Base-by-base conservation (phyloP, 2,797 vertebrate genomes). In the Staurois parvus region DNA sequence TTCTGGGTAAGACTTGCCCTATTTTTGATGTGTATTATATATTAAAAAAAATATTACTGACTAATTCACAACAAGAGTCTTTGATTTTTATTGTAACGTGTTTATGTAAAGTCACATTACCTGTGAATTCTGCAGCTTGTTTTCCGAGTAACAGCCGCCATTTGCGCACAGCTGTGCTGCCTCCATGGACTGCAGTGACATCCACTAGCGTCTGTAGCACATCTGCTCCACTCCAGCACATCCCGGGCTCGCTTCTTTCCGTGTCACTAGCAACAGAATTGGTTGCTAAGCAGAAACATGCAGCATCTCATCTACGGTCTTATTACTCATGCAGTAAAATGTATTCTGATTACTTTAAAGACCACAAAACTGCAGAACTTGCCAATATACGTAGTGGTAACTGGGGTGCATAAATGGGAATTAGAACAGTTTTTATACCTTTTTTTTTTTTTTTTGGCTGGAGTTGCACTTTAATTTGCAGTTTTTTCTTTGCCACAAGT, bases 151-250 rank as follows among this genome's bases (percentile, higher is more conserved):
- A 64, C 34, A 26, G 11, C 17, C 10, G 6, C 21, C 68, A 59
- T 59, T 59, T 59, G 52, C n/a, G 8, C 52, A 59, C 79, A 72
- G 28, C 78, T 70, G 78, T 70, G 66, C 45, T 13, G 30, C 45
- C 77, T 30, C 17, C 77, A 64, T 32, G 0, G 37, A 21, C 77
- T 52, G 67, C 67, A 37, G 78, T 34, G 79, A 48, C 40, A 81
- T 69, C 72, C 34, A 34, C 67, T 48, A 28, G 24, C 24, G 67
- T 72, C 79, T 81, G 42, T 40, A 28, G 11, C 82, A 70, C 74
- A 84, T 69, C 82, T 84, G 74, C 66, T 48, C 66, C 76, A 29
- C 26, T 81, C 59, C 70, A 37, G 26, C 15, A n/a, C 67, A 69
- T 48, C 24, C 6, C 68, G 19, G 66, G 30, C 68, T 28, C 69